Conservation (phyloP, 1,140 invertebrate genomes). For the Sycophaga agraensis region DNA sequence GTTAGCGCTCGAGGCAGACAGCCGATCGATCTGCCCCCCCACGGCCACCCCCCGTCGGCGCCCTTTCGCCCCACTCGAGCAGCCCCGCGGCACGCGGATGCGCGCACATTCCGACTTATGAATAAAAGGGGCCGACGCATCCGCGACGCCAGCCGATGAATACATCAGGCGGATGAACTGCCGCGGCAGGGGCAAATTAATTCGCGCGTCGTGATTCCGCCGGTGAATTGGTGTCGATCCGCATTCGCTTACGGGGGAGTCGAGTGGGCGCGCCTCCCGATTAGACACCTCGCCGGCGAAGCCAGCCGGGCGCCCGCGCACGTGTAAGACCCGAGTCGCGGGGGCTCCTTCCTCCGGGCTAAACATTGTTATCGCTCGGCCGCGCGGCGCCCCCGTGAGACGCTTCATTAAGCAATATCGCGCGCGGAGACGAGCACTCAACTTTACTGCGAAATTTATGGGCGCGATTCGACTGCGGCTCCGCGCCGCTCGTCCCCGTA, state of each 20-base stretch:
- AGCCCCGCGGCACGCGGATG: not conserved
- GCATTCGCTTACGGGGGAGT: too few relatives aligned
- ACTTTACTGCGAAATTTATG: slow-evolving; percentile 1
- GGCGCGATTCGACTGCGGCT: not conserved
- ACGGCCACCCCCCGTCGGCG: not conserved
- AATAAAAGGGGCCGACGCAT: slow-evolving; percentile 1
- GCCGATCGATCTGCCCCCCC: not conserved
- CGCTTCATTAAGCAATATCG: not conserved
- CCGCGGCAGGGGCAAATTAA: slow-evolving; percentile 4
- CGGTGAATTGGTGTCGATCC: slow-evolving; percentile 1
- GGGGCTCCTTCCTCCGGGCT: too few relatives aligned
- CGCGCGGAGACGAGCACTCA: not conserved
- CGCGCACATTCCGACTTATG: slow-evolving; percentile 8
- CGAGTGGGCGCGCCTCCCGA: too few relatives aligned
- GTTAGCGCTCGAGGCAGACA: slow-evolving; percentile 8
- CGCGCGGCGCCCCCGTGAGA: too few relatives aligned
- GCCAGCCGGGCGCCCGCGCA: too few relatives aligned
- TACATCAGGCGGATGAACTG: slow-evolving; percentile 7
- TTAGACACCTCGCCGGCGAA: too few relatives aligned
- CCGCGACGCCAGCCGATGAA: slow-evolving; percentile 9
- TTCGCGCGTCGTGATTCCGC: not conserved
- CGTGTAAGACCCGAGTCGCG: too few relatives aligned
- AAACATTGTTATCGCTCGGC: too few relatives aligned
- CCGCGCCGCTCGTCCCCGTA: not conserved
- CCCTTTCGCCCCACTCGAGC: not conserved